Evolutionary conservation across 2,113 vertebrate species (phyloP), one percentile per base, ranked within the genome.

Genomic region (Scomber scombrus): DNA sequence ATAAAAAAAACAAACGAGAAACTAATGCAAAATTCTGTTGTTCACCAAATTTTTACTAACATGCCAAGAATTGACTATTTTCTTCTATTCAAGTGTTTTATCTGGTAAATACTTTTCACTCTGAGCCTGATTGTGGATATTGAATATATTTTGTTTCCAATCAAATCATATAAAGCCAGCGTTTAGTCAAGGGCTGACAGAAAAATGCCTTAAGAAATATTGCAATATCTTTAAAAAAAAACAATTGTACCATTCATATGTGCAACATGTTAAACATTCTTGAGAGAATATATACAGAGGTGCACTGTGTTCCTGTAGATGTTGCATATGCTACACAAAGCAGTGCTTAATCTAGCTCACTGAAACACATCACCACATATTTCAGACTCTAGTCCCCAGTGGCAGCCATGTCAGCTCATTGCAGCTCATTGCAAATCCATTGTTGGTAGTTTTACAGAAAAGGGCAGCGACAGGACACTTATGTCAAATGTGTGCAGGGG

Each of bases 281-380:
- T 75, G 57, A 62, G 55, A 86, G 46, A 69, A n/a, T 77, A 80
- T 73, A 78, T 79, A 86, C 81, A 80, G 68, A 89, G 69, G 74
- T 73, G 58, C 72, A 84, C 29, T 72, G 55, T 71, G 71, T 77
- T 77, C 51, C 71, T 87, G 54, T 83, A 66, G 81, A 77, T 78
- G 75, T 85, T 86, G 71, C 84, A 88, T 88, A 86, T 88, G 81
- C 84, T 86, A 89, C 84, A 89, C 74, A 81, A 65, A 74, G 34
- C 34, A 40, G 34, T 40, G 74, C 56, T 73, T 58, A 26, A 26
- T 56, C 21, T 55, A 70, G 40, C 40, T 75, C 54, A 57, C 13
- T 46, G 50, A 78, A 76, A 82, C 50, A 52, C 5, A 63, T 55
- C 54, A 61, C 78, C 7, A 0, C 29, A 71, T 0, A 40, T 40